Evolutionary conservation across 1,140 invertebrate species (phyloP), one percentile per base, ranked within the genome.

Genomic region (Drosophila rhopaloa): DNA sequence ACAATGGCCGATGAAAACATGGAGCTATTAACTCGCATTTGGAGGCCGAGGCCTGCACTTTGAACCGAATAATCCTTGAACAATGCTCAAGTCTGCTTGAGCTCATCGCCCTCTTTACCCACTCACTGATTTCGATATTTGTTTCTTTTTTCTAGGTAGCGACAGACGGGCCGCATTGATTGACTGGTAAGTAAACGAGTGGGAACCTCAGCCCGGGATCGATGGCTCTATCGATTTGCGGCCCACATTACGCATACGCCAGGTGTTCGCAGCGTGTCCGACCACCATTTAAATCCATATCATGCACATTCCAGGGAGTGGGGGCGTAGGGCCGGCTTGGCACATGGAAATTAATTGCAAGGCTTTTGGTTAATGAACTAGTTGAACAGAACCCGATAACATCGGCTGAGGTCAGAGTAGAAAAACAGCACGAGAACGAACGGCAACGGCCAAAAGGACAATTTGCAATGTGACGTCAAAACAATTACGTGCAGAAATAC

Each of bases 391-490:
- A 51, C 62, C 44, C 41, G 47, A 74, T 65, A 67, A 43, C 60
- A 38, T 27, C 48, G 41, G 14, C n/a, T 53, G 40, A 57, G 71
- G 44, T 27, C 48, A 68, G 4, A 16, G 29, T 16, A 10, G 32
- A 16, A 40, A 35, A 47, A 10, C 43, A 27, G 11, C 10, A 29
- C 1, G 14, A 24, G 11, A 8, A n/a, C 19, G n/a, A 19, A 5
- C 37, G 37, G 47, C 19, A 19, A 3, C 19, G 38, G 47, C 9
- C n/a, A 82, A 81, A 88, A 79, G 76, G 63, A 89, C 79, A 89
- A 83, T 89, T 83, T 88, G 84, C 80, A 79, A 71, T 72, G 84
- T 84, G 85, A 88, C 84, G 84, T 88, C 80, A 88, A 89, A 88
- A 84, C 85, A 88, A 88, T 88, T 88, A 88, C 84, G 84, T 84